Conservation (phyloP, 1,140 invertebrate genomes). For the Pachyrhynchus sulphureomaculatus region DNA sequence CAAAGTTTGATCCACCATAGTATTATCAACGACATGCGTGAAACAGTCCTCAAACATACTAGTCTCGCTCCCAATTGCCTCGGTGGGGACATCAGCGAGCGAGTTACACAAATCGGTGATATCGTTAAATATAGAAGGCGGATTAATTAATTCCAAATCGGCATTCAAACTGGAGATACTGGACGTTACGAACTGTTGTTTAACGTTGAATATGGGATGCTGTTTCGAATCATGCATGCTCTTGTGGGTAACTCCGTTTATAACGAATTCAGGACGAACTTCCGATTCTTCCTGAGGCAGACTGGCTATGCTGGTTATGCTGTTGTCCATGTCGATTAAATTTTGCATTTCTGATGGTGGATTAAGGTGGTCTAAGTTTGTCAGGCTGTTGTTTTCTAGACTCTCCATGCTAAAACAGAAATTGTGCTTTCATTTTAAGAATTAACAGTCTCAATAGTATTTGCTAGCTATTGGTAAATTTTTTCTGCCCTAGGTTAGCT, state of each 20-base stretch:
- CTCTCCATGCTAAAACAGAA: slow-evolving; percentile 53
- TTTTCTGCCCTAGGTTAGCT: no score
- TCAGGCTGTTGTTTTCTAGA: slow-evolving; percentile 55
- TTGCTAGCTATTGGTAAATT: no score
- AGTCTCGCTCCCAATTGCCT: slow-evolving; percentile 59
- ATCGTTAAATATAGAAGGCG: slow-evolving; percentile 63
- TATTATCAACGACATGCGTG: slow-evolving; percentile 54
- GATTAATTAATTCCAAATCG: slow-evolving; percentile 66
- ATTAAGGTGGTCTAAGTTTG: slow-evolving; percentile 75
- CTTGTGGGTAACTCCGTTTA: slow-evolving; percentile 34
- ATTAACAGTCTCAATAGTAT: no score
- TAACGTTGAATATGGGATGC: slow-evolving; percentile 55
- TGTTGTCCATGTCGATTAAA: slow-evolving; percentile 73
- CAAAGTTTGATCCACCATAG: slow-evolving; percentile 15
- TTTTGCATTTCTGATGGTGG: slow-evolving; percentile 81
- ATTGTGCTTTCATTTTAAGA: no score
- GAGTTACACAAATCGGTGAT: slow-evolving; percentile 64
- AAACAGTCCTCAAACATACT: slow-evolving; percentile 56
- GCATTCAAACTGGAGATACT: slow-evolving; percentile 39
- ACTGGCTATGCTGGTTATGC: slow-evolving; percentile 81
- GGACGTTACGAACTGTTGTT: slow-evolving; percentile 55
- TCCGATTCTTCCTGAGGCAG: slow-evolving; percentile 77
- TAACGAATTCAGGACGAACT: slow-evolving; percentile 37
- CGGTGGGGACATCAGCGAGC: slow-evolving; percentile 58
- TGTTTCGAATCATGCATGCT: slow-evolving; percentile 1